These are phyloP conservation scores for Anas platyrhynchos DNA, from an alignment of 2,113 vertebrate species.

Conservation along the genomic window DNA sequence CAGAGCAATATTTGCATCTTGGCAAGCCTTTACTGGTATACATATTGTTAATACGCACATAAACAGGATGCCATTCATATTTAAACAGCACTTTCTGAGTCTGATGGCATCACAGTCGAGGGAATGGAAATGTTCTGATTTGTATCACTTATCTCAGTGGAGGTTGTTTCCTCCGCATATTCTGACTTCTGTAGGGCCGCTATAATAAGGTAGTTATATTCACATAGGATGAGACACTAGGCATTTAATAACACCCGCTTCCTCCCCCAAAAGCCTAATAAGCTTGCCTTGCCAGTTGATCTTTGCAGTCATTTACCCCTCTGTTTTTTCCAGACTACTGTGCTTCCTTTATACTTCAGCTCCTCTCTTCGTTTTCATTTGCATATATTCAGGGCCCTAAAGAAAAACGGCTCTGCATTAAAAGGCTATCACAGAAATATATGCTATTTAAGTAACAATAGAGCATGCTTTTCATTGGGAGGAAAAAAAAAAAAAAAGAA, in stretches of 20 bases:
- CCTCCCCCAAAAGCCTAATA: slow-evolving; percentile 7
- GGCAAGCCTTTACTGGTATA: slow-evolving; percentile 30
- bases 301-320: not conserved
- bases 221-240: not conserved
- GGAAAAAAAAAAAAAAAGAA: not conserved
- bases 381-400: slow-evolving; percentile 52
- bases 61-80: slow-evolving; percentile 67
- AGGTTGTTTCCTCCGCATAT: slow-evolving; percentile 31
- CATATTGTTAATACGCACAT: slow-evolving; percentile 57
- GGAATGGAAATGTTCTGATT: slow-evolving; percentile 57
- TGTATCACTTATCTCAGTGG: slow-evolving; percentile 49
- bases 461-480: slow-evolving; percentile 23
- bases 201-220: slow-evolving; percentile 22
- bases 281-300: slow-evolving; percentile 33
- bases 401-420: slow-evolving; percentile 65
- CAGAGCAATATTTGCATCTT: slow-evolving; percentile 54
- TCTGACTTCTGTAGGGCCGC: not conserved
- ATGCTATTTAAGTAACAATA: slow-evolving; percentile 60
- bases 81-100: slow-evolving; percentile 55
- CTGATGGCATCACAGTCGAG: slow-evolving; percentile 27
- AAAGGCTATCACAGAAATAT: slow-evolving; percentile 60
- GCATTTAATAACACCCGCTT: not conserved
- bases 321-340: not conserved
- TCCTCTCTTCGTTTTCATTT: slow-evolving; percentile 39
- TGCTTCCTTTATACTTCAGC: slow-evolving; percentile 37